Evolutionary conservation across 2,113 vertebrate genomes (phyloP).

Genomic region (Ameiurus melas): DNA sequence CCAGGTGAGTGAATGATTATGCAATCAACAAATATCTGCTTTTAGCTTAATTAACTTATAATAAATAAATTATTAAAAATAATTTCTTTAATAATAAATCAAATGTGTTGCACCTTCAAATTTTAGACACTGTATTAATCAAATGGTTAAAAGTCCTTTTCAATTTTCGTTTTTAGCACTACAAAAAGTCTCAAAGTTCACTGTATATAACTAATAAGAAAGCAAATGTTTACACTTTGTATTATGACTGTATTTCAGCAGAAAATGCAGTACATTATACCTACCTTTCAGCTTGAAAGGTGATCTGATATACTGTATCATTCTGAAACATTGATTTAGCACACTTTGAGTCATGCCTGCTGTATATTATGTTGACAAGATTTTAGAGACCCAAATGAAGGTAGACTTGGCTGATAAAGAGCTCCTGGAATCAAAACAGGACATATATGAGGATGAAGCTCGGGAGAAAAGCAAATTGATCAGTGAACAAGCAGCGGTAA

Average conservation of each 20-base stretch:
- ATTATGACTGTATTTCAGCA: neutral
- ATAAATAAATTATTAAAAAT: too few species aligned
- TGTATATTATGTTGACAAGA: constrained; percentile 66
- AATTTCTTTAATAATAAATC: neutral
- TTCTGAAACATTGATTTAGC: neutral
- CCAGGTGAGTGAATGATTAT: neutral
- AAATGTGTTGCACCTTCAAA: neutral
- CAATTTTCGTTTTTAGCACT: neutral
- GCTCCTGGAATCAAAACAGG: constrained; percentile 87
- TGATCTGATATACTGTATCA: neutral
- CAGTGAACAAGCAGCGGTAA: constrained; percentile 95
- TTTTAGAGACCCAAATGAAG: constrained; percentile 95
- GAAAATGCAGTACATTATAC: neutral
- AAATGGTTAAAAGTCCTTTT: neutral
- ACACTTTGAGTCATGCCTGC: neutral
- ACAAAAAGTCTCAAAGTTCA: neutral
- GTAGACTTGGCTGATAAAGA: constrained; percentile 95
- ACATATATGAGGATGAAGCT: constrained; percentile 90
- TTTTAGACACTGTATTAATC: neutral
- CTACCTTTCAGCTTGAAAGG: neutral
- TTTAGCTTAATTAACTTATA: neutral
- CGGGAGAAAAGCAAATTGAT: constrained; percentile 92
- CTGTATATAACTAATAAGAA: neutral
- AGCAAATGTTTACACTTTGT: neutral
- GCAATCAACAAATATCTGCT: neutral